Percentiles rank a stretch among this genome's conserved stretches.
Evolutionary conservation across 2,888 invertebrate species (phyloP).

Genomic region (Sarcophaga subvicina): DNA sequence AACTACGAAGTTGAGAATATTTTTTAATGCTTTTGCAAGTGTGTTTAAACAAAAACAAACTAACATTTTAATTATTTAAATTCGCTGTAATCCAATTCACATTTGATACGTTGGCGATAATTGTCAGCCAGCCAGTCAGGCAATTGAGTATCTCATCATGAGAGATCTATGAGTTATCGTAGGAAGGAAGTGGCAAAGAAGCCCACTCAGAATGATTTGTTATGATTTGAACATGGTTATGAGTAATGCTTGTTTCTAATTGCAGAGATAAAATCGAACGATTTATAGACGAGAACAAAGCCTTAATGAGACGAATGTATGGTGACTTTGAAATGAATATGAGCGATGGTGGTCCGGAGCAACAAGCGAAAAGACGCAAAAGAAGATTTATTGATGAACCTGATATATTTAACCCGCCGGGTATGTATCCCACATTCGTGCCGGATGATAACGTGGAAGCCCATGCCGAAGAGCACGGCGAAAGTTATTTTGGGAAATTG

Average conservation of each 20-base stretch:
- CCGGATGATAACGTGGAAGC: slow-evolving; percentile 77
- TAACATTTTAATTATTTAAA: neutral
- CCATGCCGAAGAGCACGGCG: slow-evolving; percentile 82
- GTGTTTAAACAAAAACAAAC: neutral
- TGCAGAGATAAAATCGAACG: slow-evolving; percentile 93
- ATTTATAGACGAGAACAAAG: slow-evolving; percentile 97
- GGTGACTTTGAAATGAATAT: slow-evolving; percentile 90
- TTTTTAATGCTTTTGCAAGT: neutral
- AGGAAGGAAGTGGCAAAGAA: slow-evolving; percentile 1
- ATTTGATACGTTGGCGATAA: too few species aligned
- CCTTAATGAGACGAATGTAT: slow-evolving; percentile 95
- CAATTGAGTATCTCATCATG: too few species aligned
- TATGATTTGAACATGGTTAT: slow-evolving; percentile 21
- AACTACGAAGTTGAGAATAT: neutral
- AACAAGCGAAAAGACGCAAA: slow-evolving; percentile 79
- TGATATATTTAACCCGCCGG: slow-evolving; percentile 81
- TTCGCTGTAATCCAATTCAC: too few species aligned
- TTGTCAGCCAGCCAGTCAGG: too few species aligned
- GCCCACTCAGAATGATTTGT: slow-evolving; percentile 40
- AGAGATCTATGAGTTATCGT: slow-evolving; percentile 1
- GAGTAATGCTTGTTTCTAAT: slow-evolving; percentile 45
- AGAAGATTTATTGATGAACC: slow-evolving; percentile 81
- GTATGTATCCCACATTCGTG: slow-evolving; percentile 84
- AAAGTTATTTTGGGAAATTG: slow-evolving; percentile 83
- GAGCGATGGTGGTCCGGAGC: slow-evolving; percentile 83